Base-by-base conservation (phyloP, 2,888 invertebrate species). In the Bimastos eiseni region DNA sequence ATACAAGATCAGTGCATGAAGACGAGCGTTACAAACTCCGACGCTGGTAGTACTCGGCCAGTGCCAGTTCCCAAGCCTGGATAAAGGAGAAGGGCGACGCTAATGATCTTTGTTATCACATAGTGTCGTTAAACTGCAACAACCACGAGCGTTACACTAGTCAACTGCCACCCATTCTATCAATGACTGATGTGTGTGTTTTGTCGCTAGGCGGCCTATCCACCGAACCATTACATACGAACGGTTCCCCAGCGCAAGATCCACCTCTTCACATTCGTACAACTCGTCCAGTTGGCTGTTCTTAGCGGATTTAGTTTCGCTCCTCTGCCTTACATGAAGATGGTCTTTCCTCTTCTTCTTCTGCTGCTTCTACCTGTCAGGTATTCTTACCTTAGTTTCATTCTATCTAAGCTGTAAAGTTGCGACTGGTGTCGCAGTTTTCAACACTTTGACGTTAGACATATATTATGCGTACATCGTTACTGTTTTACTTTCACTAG, bases 311-410 rank as follows among this genome's bases (percentile, higher is more conserved):
- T 95, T 92, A 96, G 95, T 24, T 95, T 96, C 93, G 94, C 95
- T 84, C 95, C 95, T 13, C 94, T 95, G 91, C 94, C 95, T 19
- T 96, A 95, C 94, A 95, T 96, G 93, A 96, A 96, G 94, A 96
- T 96, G 96, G 95, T 96, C 92, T 96, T 96, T 94, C 96, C 96
- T 19, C 95, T 96, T 89, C 94, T 95, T 41, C 94, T 95, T 89
- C 94, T 96, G 93, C 94, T 95, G 91, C 95, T 96, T 90, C 94
- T 96, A 92, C 96, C 96, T 30, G 95, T 96, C 91, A 94, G 96
- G 96, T 96, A 44, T 30, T 70, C 30, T 11, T 8, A 70, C 70
- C 30, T 30, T 70, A 8, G 13, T 70, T 70, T n/a, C 30, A 11
- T 70, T n/a, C 70, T n/a, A n/a, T 70, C 70, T 70, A 70, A 70